Percentiles rank a stretch among this genome's conserved stretches.
Evolutionary conservation across 2,113 vertebrate genomes (phyloP).

Genomic region (Xiphophorus hellerii): DNA sequence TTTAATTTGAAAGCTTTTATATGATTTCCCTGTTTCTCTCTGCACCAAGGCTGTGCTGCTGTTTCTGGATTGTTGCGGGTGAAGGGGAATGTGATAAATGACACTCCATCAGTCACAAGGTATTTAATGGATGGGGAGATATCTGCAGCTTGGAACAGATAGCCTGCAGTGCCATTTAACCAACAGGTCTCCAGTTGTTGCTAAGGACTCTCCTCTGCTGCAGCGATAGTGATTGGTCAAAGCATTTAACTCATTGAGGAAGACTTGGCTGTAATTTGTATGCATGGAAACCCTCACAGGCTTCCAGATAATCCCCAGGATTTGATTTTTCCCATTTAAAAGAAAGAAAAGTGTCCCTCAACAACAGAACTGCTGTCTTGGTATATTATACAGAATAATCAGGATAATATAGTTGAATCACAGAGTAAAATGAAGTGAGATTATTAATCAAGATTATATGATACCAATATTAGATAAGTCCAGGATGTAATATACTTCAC

Average conservation of each 20-base stretch:
- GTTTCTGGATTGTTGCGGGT: background rate
- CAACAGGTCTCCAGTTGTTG: conserved; percentile 56
- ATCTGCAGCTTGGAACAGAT: conserved; percentile 26
- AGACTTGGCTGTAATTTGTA: conserved; percentile 5
- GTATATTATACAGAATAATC: conserved; percentile 53
- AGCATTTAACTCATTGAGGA: conserved; percentile 18
- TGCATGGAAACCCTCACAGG: conserved; percentile 28
- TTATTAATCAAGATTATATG: conserved; percentile 74
- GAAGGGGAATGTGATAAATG: background rate
- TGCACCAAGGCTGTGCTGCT: background rate
- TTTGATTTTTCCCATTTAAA: conserved; percentile 54
- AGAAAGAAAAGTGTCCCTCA: conserved; percentile 65
- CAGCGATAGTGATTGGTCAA: conserved; percentile 34
- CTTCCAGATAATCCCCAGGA: conserved; percentile 39
- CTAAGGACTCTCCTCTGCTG: conserved; percentile 30
- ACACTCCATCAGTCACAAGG: conserved; percentile 7
- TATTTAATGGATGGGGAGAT: conserved; percentile 27
- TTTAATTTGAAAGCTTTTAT: conserved; percentile 52
- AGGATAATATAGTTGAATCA: conserved; percentile 62
- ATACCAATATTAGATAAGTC: conserved; percentile 65
- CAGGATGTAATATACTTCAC: conserved; percentile 59
- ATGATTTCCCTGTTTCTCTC: conserved; percentile 24
- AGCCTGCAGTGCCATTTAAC: conserved; percentile 20
- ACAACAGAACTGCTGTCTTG: conserved; percentile 52
- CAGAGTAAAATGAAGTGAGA: conserved; percentile 61